Evolutionary conservation across 2,888 invertebrate species (phyloP).

Genomic region (Operophtera brumata): DNA sequence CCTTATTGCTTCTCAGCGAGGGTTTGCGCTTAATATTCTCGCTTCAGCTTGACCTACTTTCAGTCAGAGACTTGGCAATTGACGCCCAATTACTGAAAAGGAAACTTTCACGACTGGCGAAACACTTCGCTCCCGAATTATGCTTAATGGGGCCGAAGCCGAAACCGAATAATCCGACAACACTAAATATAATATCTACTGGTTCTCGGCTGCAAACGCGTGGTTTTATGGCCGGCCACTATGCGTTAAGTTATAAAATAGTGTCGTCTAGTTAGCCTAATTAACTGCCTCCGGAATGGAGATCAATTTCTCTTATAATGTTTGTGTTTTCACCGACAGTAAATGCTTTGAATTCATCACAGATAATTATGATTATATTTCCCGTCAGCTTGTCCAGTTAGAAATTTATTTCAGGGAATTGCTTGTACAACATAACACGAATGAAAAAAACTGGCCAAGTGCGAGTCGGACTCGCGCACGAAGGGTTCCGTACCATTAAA

Average conservation of each 20-base stretch:
- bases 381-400: slow-evolving; percentile 16
- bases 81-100: no score
- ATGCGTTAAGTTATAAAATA: slow-evolving; percentile 28
- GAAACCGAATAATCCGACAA: not conserved
- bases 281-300: slow-evolving; percentile 23
- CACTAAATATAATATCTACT: slow-evolving; percentile 3
- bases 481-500: no score
- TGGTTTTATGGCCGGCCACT: slow-evolving; percentile 19
- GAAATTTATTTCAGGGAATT: slow-evolving; percentile 14
- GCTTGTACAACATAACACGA: not conserved
- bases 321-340: slow-evolving; percentile 26
- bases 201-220: slow-evolving; percentile 12
- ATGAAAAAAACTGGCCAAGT: no score
- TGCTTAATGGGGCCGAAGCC: not conserved
- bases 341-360: slow-evolving; percentile 20
- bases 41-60: no score
- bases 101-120: no score
- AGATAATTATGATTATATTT: slow-evolving; percentile 23
- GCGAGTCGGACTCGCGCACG: no score
- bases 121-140: no score
- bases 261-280: slow-evolving; percentile 32
- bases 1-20: no score
- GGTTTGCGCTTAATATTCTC: no score
- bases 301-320: slow-evolving; percentile 33
- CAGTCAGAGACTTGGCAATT: no score